Evolutionary conservation across 2,113 vertebrate species (phyloP).

Genomic region (Daphoenositta chrysoptera): DNA sequence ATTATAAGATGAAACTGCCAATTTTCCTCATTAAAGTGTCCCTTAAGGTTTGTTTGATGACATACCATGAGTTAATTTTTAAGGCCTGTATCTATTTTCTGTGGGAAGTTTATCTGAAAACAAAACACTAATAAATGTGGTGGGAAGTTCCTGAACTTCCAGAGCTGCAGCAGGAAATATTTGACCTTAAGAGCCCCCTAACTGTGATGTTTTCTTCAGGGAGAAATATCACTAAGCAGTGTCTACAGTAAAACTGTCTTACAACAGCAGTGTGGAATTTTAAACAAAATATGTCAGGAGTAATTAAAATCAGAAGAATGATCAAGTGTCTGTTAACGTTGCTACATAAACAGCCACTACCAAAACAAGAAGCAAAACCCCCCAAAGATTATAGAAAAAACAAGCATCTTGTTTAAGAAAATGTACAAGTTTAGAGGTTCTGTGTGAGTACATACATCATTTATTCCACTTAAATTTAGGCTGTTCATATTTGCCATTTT

Average conservation of each 20-base stretch:
- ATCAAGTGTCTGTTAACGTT: not conserved
- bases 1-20: not conserved
- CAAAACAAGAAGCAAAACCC: not conserved
- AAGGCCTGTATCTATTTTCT: not conserved
- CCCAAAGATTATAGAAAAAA: not conserved
- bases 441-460: not conserved
- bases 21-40: not conserved
- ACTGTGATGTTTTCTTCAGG: slow-evolving; percentile 55
- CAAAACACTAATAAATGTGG: slow-evolving; percentile 22
- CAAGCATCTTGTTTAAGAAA: not conserved
- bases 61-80: not conserved
- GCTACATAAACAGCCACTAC: slow-evolving; percentile 21
- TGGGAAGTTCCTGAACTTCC: slow-evolving; percentile 60
- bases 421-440: not conserved
- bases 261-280: slow-evolving; percentile 54
- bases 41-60: not conserved
- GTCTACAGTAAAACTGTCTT: slow-evolving; percentile 53
- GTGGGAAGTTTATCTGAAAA: slow-evolving; percentile 24
- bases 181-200: slow-evolving; percentile 49
- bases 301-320: slow-evolving; percentile 50
- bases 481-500: not conserved
- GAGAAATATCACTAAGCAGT: slow-evolving; percentile 41
- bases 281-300: slow-evolving; percentile 50
- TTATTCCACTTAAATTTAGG: not conserved
- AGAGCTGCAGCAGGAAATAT: slow-evolving; percentile 48